Conservation (phyloP, 2,797 vertebrate genomes). For the Heteromormyrus szaboi region DNA sequence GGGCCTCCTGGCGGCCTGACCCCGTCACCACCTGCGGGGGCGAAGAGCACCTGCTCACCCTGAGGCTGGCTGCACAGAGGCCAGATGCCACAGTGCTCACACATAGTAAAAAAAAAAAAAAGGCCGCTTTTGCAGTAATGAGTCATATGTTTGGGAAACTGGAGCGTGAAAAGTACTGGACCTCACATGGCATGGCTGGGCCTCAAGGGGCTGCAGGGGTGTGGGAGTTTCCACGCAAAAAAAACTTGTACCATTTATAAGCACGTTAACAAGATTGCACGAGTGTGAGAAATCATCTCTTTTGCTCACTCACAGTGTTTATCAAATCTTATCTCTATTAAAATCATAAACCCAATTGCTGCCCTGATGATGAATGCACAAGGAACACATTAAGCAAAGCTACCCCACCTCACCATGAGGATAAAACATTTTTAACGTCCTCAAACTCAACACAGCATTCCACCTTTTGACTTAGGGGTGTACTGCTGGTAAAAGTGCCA, state of each 20-base stretch:
- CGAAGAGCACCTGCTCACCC: not conserved
- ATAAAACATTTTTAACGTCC: not conserved
- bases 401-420: not conserved
- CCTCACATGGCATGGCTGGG: not conserved
- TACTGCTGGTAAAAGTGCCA: not conserved
- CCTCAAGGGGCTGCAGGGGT: not conserved
- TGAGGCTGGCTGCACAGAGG: not conserved
- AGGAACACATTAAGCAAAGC: not conserved
- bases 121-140: not conserved
- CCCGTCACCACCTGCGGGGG: conserved; percentile 84
- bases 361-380: not conserved
- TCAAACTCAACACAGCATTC: not conserved
- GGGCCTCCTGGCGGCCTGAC: conserved; percentile 88
- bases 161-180: not conserved
- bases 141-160: not conserved
- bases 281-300: not conserved
- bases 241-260: not conserved
- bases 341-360: not conserved
- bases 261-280: not conserved
- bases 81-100: not conserved
- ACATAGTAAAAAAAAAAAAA: not conserved
- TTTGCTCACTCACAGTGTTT: not conserved
- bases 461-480: not conserved
- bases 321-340: not conserved
- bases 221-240: not conserved